These are phyloP conservation scores for Poeciliopsis gracilis DNA, from an alignment of 2,797 vertebrate species.

Conservation along the genomic window DNA sequence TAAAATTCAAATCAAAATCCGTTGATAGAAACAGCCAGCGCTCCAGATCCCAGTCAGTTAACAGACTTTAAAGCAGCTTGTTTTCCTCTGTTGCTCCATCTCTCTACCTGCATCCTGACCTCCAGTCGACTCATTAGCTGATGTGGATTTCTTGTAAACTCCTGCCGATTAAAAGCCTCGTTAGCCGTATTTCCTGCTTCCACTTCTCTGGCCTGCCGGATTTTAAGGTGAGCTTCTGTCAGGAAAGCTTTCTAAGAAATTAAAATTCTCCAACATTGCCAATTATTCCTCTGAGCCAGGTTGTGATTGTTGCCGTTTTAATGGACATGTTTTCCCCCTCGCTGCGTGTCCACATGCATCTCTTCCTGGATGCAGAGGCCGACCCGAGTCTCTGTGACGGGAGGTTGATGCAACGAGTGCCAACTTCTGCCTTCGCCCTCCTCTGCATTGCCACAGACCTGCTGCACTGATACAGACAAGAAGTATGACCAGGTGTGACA, in stretches of 20 bases:
- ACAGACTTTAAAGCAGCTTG: not conserved
- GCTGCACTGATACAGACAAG: slow-evolving; percentile 70
- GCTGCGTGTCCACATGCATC: not conserved
- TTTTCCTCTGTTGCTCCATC: not conserved
- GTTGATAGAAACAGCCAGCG: too few relatives aligned
- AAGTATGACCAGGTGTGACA: slow-evolving; percentile 64
- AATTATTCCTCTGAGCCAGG: not conserved
- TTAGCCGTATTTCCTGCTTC: not conserved
- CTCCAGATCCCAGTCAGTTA: slow-evolving; percentile 5
- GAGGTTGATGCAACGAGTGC: slow-evolving; percentile 56
- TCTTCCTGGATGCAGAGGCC: not conserved
- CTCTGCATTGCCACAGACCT: slow-evolving; percentile 40
- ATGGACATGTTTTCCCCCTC: not conserved
- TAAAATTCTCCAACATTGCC: not conserved
- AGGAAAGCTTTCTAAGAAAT: not conserved
- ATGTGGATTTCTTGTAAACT: not conserved
- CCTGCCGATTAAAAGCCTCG: not conserved
- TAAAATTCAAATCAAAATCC: too few relatives aligned
- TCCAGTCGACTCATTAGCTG: not conserved
- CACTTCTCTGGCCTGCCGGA: not conserved
- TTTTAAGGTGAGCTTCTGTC: not conserved
- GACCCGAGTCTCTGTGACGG: slow-evolving; percentile 29
- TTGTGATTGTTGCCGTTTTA: not conserved
- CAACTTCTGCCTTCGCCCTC: slow-evolving; percentile 39
- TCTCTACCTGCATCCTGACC: not conserved